phyloP scores from a whole-genome alignment of 2,888 invertebrate species.

The Orthosia cruda region DNA sequence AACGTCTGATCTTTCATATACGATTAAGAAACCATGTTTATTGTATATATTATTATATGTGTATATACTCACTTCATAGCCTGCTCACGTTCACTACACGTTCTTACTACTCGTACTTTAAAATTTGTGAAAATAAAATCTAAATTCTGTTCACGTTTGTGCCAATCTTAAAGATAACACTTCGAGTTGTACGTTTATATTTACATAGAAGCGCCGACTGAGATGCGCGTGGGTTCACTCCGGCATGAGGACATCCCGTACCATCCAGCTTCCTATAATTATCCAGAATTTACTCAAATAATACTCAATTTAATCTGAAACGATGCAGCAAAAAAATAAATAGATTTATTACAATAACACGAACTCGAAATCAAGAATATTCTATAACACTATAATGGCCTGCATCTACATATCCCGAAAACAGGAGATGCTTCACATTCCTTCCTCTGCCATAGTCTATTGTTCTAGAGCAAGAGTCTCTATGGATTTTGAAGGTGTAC shows the following conservation, averaged over 20 bases:
- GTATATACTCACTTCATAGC: neutral
- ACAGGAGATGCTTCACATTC: constrained; percentile 83
- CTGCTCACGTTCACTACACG: constrained; percentile 2
- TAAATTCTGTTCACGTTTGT: constrained; percentile 10
- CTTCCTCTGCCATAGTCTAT: constrained; percentile 85
- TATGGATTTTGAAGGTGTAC: constrained; percentile 85
- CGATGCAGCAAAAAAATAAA: constrained; percentile 18
- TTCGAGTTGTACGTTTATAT: constrained; percentile 1
- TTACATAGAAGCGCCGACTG: constrained; percentile 17
- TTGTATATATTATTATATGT: no score
- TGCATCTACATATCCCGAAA: constrained; percentile 85
- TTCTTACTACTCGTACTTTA: constrained; percentile 2
- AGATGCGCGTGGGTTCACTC: constrained; percentile 41
- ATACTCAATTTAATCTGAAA: neutral
- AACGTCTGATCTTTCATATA: constrained; percentile 10
- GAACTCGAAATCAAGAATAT: constrained; percentile 70
- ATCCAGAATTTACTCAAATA: constrained; percentile 12
- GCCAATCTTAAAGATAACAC: constrained; percentile 26
- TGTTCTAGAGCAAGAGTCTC: constrained; percentile 78
- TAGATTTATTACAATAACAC: constrained; percentile 35
- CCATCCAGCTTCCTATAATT: constrained; percentile 3
- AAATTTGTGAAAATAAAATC: constrained; percentile 9
- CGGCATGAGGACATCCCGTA: constrained; percentile 16
- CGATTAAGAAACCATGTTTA: neutral
- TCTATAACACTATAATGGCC: constrained; percentile 88